These are phyloP conservation scores for Drosophila sordidula DNA, from an alignment of 2,888 invertebrate species.

Conservation along the genomic window DNA sequence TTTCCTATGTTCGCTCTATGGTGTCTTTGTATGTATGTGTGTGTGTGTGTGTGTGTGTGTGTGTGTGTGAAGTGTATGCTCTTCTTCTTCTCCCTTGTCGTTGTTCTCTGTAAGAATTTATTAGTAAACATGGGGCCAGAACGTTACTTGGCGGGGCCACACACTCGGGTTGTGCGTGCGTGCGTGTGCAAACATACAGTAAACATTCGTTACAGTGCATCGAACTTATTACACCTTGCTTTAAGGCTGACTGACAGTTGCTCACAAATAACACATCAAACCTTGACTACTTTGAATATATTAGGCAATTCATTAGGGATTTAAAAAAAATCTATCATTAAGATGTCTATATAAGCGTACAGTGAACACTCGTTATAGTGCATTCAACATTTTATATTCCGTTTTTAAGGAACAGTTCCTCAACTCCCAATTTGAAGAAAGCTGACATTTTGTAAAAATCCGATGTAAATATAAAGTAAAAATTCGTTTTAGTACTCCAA, in stretches of 20 bases:
- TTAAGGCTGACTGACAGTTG: background rate
- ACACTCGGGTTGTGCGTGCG: constrained; percentile 1
- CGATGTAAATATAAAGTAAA: too few relatives aligned
- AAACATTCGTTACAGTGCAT: background rate
- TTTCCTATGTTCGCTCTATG: background rate
- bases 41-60: background rate
- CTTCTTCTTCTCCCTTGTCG: constrained; percentile 1
- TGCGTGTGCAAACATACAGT: constrained; percentile 29
- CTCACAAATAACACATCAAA: background rate
- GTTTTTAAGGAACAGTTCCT: too few relatives aligned
- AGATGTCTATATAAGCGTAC: too few relatives aligned
- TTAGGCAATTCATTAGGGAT: too few relatives aligned
- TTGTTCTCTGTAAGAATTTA: constrained; percentile 46
- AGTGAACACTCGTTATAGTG: too few relatives aligned
- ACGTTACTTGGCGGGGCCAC: constrained; percentile 34
- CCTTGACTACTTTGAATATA: too few relatives aligned
- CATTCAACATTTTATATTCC: too few relatives aligned
- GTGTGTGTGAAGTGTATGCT: background rate
- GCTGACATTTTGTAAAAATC: too few relatives aligned
- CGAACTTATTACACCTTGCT: background rate
- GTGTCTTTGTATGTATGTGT: constrained; percentile 3
- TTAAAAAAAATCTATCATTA: too few relatives aligned
- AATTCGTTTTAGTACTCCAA: too few relatives aligned
- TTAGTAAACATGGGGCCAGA: constrained; percentile 53
- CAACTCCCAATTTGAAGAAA: too few relatives aligned